Base-by-base conservation (phyloP, 2,888 invertebrate genomes). In the Thumatha senex region DNA sequence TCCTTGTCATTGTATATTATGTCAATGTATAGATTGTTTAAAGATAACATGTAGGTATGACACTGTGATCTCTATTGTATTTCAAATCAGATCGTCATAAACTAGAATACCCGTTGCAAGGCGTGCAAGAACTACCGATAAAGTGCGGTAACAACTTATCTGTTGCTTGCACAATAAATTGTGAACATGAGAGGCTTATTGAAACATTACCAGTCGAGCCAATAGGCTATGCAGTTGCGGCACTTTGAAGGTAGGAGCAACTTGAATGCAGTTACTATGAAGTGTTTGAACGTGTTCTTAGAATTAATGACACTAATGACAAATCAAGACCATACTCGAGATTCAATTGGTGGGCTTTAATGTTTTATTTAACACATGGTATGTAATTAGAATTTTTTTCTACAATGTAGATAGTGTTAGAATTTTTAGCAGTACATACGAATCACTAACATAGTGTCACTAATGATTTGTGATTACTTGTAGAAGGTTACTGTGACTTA, bases 181-280 rank as follows among this genome's bases (percentile, higher is more conserved):
- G 48, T 31, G 35, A 46, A 34, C 13, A 44, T 44, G 62, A 61
- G 61, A 64, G 54, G 59, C 63, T 70, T 72, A 72, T 70, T 66
- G 71, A 67, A 69, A 67, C 69, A 76, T 74, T 67, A 74, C 59
- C 63, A 63, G 60, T 63, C 67, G 62, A 71, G 67, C 73, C 68
- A 70, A 71, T 78, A 68, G 66, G 66, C 65, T 62, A 60, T 56
- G 46, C 34, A 40, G 53, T 59, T 50, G 47, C 46, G 45, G 46
- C 35, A 64, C 45, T 60, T 60, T 15, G 33, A 34, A 38, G 45
- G 50, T 48, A 40, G 47, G 42, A 42, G 44, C 35, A 30, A 41
- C 10, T 24, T 24, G 18, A 24, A 5, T 24, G 18, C 18, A 24
- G 13, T 10, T 13, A 40, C 12, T 24, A 41, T 1, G 13, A 40